A percentile compares a stretch with the other conserved stretches of the same genome.
These are phyloP conservation scores for Phalacrocorax carbo DNA, from an alignment of 2,113 vertebrate genomes.

Conservation along the genomic window DNA sequence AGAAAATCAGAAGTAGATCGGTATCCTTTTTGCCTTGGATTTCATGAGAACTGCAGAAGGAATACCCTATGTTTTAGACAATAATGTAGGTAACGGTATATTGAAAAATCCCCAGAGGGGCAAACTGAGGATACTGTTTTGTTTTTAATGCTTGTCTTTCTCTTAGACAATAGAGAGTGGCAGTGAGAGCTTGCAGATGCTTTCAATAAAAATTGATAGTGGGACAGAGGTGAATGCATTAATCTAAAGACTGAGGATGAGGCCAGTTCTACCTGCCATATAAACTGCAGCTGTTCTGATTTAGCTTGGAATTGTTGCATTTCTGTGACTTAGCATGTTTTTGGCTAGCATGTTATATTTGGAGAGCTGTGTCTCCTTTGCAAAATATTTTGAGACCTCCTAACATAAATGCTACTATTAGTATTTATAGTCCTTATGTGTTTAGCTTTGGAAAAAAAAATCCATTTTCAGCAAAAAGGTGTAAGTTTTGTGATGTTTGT, in stretches of 20 bases:
- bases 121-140: not conserved
- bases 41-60: not conserved
- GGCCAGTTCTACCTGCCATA: not conserved
- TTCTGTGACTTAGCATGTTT: not conserved
- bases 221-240: not conserved
- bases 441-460: not conserved
- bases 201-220: slow-evolving; percentile 14
- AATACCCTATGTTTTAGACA: not conserved
- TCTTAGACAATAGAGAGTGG: not conserved
- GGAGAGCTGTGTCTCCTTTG: not conserved
- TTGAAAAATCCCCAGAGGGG: not conserved
- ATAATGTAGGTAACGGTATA: not conserved
- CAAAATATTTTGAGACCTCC: not conserved
- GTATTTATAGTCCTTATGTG: not conserved
- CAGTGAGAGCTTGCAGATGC: not conserved
- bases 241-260: not conserved
- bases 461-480: not conserved
- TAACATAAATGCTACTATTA: not conserved
- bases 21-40: not conserved
- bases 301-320: not conserved
- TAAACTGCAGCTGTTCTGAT: not conserved
- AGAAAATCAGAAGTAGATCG: not conserved
- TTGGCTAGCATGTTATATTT: not conserved
- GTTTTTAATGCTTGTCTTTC: slow-evolving; percentile 4
- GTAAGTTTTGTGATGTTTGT: not conserved